Evolutionary conservation across 2,113 vertebrate genomes (phyloP).

Genomic region (Vidua macroura): DNA sequence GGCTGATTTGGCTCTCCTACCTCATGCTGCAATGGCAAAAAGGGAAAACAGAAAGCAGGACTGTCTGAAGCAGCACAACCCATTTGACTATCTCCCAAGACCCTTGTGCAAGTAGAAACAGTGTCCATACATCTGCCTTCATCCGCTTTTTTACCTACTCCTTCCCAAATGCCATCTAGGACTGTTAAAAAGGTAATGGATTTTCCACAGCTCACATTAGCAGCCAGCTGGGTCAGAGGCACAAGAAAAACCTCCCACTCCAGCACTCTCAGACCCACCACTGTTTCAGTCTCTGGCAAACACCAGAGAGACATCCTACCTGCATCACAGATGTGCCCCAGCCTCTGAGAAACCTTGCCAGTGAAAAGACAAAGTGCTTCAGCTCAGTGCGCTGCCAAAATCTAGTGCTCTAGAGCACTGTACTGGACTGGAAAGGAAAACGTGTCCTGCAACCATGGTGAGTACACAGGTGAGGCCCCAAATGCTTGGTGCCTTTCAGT

Average conservation of each 20-base stretch:
- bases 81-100: background rate
- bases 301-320: background rate
- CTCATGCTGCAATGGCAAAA: background rate
- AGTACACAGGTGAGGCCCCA: rapidly evolving
- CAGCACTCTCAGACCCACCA: background rate
- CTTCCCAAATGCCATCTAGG: background rate
- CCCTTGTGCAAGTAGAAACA: background rate
- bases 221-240: background rate
- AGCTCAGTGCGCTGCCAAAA: background rate
- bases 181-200: background rate
- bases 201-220: background rate
- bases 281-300: background rate
- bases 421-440: background rate
- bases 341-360: background rate
- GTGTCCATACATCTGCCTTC: rapidly evolving
- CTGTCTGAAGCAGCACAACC: background rate
- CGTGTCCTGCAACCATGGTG: rapidly evolving
- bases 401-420: background rate
- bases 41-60: background rate
- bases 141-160: background rate
- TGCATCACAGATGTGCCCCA: background rate
- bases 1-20: background rate
- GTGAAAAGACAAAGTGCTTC: background rate
- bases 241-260: background rate
- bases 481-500: background rate